Percentiles rank a stretch among this genome's conserved stretches.
Evolutionary conservation across 1,140 invertebrate species (phyloP).

Genomic region (Drosophila ogumai): DNA sequence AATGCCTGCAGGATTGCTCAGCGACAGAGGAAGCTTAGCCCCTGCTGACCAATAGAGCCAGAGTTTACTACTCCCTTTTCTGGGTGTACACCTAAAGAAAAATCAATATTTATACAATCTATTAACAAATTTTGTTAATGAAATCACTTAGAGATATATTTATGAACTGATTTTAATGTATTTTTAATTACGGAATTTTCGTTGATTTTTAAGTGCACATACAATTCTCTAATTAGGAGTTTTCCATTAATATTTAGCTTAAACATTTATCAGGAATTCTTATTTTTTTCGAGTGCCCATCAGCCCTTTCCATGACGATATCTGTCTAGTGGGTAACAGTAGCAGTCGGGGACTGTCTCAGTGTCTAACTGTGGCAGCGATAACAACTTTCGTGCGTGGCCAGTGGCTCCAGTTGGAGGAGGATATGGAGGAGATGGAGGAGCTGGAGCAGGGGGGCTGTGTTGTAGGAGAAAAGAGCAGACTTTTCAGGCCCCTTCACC

Average conservation of each 20-base stretch:
- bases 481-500: constrained; percentile 1
- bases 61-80: constrained; percentile 20
- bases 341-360: constrained; percentile 49
- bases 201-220: too few relatives aligned
- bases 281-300: constrained; percentile 1
- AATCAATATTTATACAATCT: not conserved
- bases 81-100: not conserved
- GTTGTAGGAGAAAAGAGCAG: constrained; percentile 21
- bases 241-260: not conserved
- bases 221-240: too few relatives aligned
- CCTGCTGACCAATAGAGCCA: constrained; percentile 68
- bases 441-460: constrained; percentile 2
- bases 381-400: constrained; percentile 71
- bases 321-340: constrained; percentile 46
- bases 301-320: constrained; percentile 11
- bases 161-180: not conserved
- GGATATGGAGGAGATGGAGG: not conserved
- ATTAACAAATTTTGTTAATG: too few relatives aligned
- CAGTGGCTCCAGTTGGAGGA: constrained; percentile 1
- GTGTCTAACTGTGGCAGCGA: constrained; percentile 67
- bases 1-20: constrained; percentile 18
- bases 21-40: constrained; percentile 7
- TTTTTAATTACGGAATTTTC: too few relatives aligned
- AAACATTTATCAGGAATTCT: not conserved
- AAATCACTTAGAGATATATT: too few relatives aligned